Conservation (phyloP, 2,888 invertebrate genomes). For the Branchipolynoe longqiensis region DNA sequence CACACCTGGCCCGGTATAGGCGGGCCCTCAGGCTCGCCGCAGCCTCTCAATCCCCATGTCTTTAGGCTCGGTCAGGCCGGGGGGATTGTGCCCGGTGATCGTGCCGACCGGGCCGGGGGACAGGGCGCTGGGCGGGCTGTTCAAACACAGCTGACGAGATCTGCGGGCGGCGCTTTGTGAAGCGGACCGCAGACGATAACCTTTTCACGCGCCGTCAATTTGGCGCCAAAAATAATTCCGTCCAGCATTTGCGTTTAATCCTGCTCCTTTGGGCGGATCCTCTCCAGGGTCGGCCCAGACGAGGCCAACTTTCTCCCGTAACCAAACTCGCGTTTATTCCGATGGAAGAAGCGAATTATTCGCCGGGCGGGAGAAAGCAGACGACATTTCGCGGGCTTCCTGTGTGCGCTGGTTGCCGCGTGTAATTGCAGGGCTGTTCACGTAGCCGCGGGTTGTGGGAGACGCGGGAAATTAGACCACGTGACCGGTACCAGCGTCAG, state of each 20-base stretch:
- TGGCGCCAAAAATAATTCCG: background rate
- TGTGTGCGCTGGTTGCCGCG: too few species aligned
- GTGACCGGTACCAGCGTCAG: too few species aligned
- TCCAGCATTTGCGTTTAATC: background rate
- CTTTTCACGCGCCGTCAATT: conserved; percentile 3
- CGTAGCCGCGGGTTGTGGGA: too few species aligned
- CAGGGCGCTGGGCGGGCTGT: background rate
- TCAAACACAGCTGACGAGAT: background rate
- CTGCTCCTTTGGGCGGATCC: background rate
- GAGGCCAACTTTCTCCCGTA: background rate
- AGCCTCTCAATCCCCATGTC: background rate
- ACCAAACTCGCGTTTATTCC: too few species aligned
- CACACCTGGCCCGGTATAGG: conserved; percentile 42
- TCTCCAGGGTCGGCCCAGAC: background rate
- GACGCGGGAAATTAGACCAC: too few species aligned
- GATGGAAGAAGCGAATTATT: too few species aligned
- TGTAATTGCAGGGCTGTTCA: too few species aligned
- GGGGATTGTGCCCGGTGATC: conserved; percentile 37
- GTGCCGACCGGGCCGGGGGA: background rate
- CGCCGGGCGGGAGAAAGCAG: too few species aligned
- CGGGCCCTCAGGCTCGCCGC: too few species aligned
- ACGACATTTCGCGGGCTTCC: too few species aligned
- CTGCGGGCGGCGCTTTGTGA: conserved; percentile 5
- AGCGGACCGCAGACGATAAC: conserved; percentile 32
- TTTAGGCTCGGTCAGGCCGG: background rate